A percentile compares a stretch with the other conserved stretches of the same genome.
These are phyloP conservation scores for Zenarchopterus dispar DNA, from an alignment of 2,797 vertebrate genomes.

Conservation along the genomic window DNA sequence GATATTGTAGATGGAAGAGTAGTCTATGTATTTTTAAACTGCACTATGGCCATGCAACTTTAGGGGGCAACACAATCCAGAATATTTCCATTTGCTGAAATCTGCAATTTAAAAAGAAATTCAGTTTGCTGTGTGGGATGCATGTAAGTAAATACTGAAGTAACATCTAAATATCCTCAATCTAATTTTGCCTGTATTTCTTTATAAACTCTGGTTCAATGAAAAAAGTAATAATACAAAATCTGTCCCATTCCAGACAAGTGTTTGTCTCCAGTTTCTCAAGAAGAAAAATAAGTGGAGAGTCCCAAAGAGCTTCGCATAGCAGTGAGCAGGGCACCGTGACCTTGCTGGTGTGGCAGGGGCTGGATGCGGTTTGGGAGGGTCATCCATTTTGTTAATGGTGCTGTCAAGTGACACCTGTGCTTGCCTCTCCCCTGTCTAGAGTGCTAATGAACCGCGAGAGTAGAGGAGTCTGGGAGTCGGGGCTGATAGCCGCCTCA, in stretches of 20 bases:
- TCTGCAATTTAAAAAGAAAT: constrained; percentile 32
- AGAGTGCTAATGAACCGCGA: constrained; percentile 84
- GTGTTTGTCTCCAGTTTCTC: constrained; percentile 27
- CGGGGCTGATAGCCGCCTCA: constrained; percentile 73
- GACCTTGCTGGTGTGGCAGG: constrained; percentile 80
- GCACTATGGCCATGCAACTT: constrained; percentile 66
- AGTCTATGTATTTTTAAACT: constrained; percentile 21
- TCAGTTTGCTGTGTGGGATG: constrained; percentile 22
- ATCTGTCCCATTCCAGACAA: constrained; percentile 12
- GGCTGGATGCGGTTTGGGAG: constrained; percentile 73
- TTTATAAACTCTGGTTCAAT: constrained; percentile 29
- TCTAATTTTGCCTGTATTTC: constrained; percentile 42
- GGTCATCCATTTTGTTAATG: constrained; percentile 87
- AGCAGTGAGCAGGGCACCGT: constrained; percentile 67
- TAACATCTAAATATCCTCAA: constrained; percentile 39
- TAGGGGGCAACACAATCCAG: constrained; percentile 78
- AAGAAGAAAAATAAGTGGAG: constrained; percentile 63
- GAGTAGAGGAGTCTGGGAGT: constrained; percentile 75
- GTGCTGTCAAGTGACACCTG: constrained; percentile 88
- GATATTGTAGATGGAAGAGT: neutral
- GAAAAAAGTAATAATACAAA: constrained; percentile 9
- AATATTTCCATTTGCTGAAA: constrained; percentile 26
- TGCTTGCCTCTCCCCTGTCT: constrained; percentile 84
- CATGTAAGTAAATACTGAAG: neutral
- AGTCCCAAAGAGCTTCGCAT: constrained; percentile 52